phyloP scores from a whole-genome alignment of 2,113 vertebrate species.

The Forbesichthys agassizii region DNA sequence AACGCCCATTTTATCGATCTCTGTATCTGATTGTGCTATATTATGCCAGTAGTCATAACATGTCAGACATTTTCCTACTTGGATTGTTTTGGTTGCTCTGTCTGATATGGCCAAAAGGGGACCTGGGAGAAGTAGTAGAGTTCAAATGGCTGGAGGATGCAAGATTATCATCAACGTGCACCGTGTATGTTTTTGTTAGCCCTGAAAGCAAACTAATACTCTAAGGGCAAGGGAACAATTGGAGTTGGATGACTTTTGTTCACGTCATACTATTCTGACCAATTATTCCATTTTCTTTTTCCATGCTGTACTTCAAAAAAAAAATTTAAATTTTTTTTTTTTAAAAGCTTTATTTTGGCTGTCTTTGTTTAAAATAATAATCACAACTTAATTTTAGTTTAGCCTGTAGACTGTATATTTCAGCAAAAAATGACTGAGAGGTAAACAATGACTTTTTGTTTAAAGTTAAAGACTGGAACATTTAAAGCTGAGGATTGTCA shows the following conservation, averaged over 20 bases:
- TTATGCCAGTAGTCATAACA: slow-evolving; percentile 80
- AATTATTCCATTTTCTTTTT: slow-evolving; percentile 49
- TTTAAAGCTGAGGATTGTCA: slow-evolving; percentile 28
- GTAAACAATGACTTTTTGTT: neutral
- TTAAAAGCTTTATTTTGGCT: slow-evolving; percentile 28
- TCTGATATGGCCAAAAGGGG: slow-evolving; percentile 48
- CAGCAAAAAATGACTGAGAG: neutral
- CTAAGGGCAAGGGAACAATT: slow-evolving; percentile 53
- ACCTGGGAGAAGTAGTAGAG: slow-evolving; percentile 42
- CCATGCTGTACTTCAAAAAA: no score
- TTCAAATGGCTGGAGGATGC: slow-evolving; percentile 59
- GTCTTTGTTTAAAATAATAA: slow-evolving; percentile 11
- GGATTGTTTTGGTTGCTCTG: slow-evolving; percentile 70
- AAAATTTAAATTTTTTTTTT: no score
- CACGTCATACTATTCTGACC: slow-evolving; percentile 41
- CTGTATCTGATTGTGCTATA: slow-evolving; percentile 72
- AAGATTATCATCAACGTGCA: slow-evolving; percentile 70
- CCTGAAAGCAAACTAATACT: slow-evolving; percentile 70
- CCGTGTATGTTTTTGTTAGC: slow-evolving; percentile 66
- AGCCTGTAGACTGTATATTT: slow-evolving; percentile 15
- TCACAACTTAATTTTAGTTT: slow-evolving; percentile 20
- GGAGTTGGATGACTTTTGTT: slow-evolving; percentile 43
- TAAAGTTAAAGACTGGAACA: slow-evolving; percentile 1
- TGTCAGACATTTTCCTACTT: slow-evolving; percentile 74
- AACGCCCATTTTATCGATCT: slow-evolving; percentile 71